Evolutionary conservation across 2,113 vertebrate genomes (phyloP), one percentile per base, ranked within the genome.

Genomic region (Forbesichthys papilliferus): DNA sequence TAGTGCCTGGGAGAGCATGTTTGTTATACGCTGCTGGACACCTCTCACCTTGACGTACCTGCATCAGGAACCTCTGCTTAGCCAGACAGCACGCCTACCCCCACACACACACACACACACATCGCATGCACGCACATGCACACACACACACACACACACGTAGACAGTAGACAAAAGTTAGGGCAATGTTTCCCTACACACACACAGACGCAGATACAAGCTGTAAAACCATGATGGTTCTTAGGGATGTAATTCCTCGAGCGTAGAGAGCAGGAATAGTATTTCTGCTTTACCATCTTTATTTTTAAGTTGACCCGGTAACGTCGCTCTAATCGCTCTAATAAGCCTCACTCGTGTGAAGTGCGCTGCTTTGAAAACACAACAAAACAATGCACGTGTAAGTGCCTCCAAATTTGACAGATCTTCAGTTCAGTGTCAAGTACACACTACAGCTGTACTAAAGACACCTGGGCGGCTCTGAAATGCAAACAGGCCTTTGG

Each of bases 301-400:
- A 79, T 88, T 88, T 83, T 86, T 87, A 86, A 89, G 86, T 87
- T 90, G 85, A 87, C 86, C 85, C 86, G 82, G 84, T 80, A 89
- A 88, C 87, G 36, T 42, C 36, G 36, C 87, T 89, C 78, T 75
- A 75, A 85, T 86, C 77, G 64, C 71, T 77, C 85, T 86, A 89
- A 88, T 89, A 86, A 87, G 81, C 81, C 57, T 51, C 53, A 81
- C 68, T 82, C 78, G 79, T 86, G 88, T 91, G 85, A 91, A 89
- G 87, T 76, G 67, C 61, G 63, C 55, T 74, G 79, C 88, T 89
- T 89, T 88, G 87, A 88, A 89, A 79, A 86, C 71, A 84, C 85
- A 86, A 90, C 87, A 89, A 87, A 88, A 88, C 86, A 82, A 71
- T 74, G 81, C 80, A 85, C 74, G 76, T 70, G 85, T 84, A 84